These are phyloP conservation scores for Ichneumoninae sp. DNA, from an alignment of 2,888 invertebrate species.

Conservation along the genomic window DNA sequence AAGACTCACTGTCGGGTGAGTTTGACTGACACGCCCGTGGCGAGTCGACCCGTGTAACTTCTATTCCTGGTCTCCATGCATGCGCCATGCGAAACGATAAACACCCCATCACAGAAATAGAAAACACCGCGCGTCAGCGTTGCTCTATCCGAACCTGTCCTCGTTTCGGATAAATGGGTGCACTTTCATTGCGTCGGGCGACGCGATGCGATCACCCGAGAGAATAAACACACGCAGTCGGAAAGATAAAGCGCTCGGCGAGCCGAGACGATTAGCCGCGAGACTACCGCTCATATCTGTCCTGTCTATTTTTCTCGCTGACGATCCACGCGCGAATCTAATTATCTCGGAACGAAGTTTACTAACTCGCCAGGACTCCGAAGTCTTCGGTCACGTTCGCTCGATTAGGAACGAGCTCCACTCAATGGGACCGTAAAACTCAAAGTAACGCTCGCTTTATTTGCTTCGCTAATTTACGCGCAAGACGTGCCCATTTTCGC, in stretches of 20 bases:
- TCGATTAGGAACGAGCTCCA: constrained; percentile 1
- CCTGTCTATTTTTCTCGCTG: constrained; percentile 10
- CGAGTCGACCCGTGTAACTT: neutral
- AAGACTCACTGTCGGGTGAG: neutral
- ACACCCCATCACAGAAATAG: constrained; percentile 1
- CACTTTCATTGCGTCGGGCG: constrained; percentile 26
- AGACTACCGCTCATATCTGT: constrained; percentile 8
- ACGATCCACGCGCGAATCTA: neutral
- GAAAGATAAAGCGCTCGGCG: constrained; percentile 25
- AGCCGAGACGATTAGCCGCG: constrained; percentile 18
- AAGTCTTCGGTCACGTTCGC: constrained; percentile 11
- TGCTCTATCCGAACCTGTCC: neutral
- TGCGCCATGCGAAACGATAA: too few species aligned
- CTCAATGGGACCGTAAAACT: neutral
- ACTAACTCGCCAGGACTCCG: constrained; percentile 8
- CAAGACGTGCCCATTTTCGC: neutral
- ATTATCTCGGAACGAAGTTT: constrained; percentile 16
- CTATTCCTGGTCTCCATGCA: neutral
- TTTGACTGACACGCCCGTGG: neutral
- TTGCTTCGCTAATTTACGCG: neutral
- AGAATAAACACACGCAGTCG: neutral
- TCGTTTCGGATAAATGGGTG: neutral
- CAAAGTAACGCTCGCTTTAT: neutral
- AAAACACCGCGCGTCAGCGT: constrained; percentile 1
- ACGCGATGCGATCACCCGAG: constrained; percentile 43